phyloP scores from a whole-genome alignment of 1,140 invertebrate genomes.

The Apis mellifera region Amel_HAv3.1 CM009933.2:12680001-12680500 shows the following conservation, averaged over 20 bases:
- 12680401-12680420: conserved; percentile 27
- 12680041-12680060: not conserved
- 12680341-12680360: not conserved
- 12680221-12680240: conserved; percentile 10
- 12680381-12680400: not conserved
- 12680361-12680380: not conserved
- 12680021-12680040: not conserved
- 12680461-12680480: conserved; percentile 90
- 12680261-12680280: conserved; percentile 56
- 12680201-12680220: not conserved
- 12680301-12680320: conserved; percentile 26
- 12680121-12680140: not conserved
- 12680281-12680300: conserved; percentile 19
- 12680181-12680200: not conserved
- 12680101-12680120: not conserved
- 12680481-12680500: conserved; percentile 75
- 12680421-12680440: conserved; percentile 72
- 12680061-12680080: not conserved
- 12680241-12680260: conserved; percentile 10
- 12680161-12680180: not conserved
- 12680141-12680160: too few species aligned
- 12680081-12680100: not conserved
- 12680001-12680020: not conserved
- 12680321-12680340: not conserved
- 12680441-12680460: conserved; percentile 89